Base-by-base conservation (phyloP, 2,888 invertebrate genomes). In the Limnephilus auricula region DNA sequence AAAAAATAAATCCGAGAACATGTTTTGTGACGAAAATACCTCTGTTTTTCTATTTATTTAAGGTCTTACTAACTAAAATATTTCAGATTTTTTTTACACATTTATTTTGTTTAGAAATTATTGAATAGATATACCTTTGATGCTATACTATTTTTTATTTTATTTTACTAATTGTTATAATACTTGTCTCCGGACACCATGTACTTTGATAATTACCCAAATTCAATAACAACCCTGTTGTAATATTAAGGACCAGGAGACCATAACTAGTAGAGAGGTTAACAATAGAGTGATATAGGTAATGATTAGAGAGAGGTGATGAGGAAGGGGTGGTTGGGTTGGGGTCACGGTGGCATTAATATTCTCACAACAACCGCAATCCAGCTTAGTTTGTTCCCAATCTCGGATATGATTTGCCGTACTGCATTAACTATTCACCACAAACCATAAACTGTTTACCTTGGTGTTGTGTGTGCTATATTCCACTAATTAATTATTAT, bases 291-390 rank as follows among this genome's bases (percentile, higher is more conserved):
- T 25, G 65, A 40, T 45, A 30, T 10, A 85, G 90, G 78, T 90
- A 90, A 90, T 83, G 37, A 37, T 50, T 65, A 90, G 86, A 32
- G 90, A 32, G 31, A 30, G 86, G 90, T 86, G 86, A 37, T 86
- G 65, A 65, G 25, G 65, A 25, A 18, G 65, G 50, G 65, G 25
- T 18, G 65, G 1, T 79, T 88, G 84, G 65, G 1, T 79, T 88
- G 84, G 84, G 91, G 92, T 92, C 88, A 80, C 82, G 85, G 78
- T 78, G 84, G 89, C 92, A 90, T 92, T 92, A 92, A 92, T 92
- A 92, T 92, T 92, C 91, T 91, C 91, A 90, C 91, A 92, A 90
- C 89, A 92, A 91, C 92, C 91, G 87, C 90, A 65, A 31, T 37
- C 34, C 86, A 80, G 90, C 79, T 85, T 82, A 31, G 80, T 80